Evolutionary conservation across 2,888 invertebrate genomes (phyloP), one percentile per base, ranked within the genome.

Genomic region (Clitarchus hookeri): DNA sequence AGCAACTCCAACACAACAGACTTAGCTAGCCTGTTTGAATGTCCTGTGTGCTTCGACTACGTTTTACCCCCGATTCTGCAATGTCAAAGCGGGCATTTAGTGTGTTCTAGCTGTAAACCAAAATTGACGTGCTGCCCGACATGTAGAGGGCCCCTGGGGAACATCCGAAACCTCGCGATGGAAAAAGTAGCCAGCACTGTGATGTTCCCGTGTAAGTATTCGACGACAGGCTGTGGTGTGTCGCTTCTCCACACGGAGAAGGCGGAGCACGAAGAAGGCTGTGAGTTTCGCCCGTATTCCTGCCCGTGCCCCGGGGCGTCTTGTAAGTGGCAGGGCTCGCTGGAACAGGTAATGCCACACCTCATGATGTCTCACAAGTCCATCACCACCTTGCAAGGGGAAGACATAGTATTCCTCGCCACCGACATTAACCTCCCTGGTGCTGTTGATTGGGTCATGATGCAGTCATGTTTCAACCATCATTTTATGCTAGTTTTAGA

Each of bases 261-360:
- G 92, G 96, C 97, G 13, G 99, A 99, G 90, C 99, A 99, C 91
- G 99, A 99, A 92, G 99, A 99, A 92, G 95, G 96, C 8, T 99
- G 99, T 91, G 99, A 99, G 93, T 99, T 96, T 93, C 95, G 99
- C 91, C 99, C 99, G 0, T 99, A 99, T 92, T 96, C 97, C 88
- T 99, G 99, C 92, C 99, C 99, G 48, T 99, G 99, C 91, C 99
- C 99, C n/a, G 99, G 99, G 80, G 98, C 99, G 53, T 98, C 98
- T 0, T 99, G 99, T 92, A 99, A 99, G 91, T 99, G 99, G 99
- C 98, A 98, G 91, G 99, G 99, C 65, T 96, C 98, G 80, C 93
- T 99, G 65, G 98, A 99, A 91, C 97, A 98, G 93, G 99, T 99
- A 84, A 99, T 99, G 99, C 97, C 97, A 44, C 99, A 99, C 92